Conservation (phyloP, 2,113 vertebrate species). For the Hippotragus niger region DNA sequence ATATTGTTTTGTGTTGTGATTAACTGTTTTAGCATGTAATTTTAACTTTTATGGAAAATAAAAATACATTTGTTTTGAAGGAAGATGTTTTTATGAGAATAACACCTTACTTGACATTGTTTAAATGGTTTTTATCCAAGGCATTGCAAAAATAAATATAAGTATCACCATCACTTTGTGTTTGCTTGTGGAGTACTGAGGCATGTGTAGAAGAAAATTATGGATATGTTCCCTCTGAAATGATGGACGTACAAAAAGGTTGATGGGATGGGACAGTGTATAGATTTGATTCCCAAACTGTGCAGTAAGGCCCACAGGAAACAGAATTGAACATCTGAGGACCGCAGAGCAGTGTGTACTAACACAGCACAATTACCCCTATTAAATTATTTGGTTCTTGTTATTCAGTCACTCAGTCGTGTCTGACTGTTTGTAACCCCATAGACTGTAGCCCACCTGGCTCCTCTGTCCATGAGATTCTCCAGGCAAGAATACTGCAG, state of each 20-base stretch:
- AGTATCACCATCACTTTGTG: conserved; percentile 67
- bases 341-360: not conserved
- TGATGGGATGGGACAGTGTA: not conserved
- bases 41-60: conserved; percentile 87
- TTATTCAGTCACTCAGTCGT: not conserved
- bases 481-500: not conserved
- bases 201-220: not conserved
- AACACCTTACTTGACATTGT: conserved; percentile 81
- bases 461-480: not conserved
- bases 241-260: not conserved
- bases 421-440: not conserved
- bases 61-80: conserved; percentile 82
- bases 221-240: not conserved
- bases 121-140: conserved; percentile 82
- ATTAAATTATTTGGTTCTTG: not conserved
- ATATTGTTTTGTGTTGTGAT: conserved; percentile 79
- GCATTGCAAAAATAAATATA: conserved; percentile 82
- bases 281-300: not conserved
- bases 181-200: not conserved
- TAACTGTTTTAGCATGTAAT: conserved; percentile 87
- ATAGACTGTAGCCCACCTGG: not conserved
- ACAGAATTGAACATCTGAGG: not conserved
- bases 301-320: not conserved
- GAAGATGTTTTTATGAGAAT: conserved; percentile 83
- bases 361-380: not conserved